Evolutionary conservation across 2,113 vertebrate species (phyloP).

Genomic region (Carassius gibelio): DNA sequence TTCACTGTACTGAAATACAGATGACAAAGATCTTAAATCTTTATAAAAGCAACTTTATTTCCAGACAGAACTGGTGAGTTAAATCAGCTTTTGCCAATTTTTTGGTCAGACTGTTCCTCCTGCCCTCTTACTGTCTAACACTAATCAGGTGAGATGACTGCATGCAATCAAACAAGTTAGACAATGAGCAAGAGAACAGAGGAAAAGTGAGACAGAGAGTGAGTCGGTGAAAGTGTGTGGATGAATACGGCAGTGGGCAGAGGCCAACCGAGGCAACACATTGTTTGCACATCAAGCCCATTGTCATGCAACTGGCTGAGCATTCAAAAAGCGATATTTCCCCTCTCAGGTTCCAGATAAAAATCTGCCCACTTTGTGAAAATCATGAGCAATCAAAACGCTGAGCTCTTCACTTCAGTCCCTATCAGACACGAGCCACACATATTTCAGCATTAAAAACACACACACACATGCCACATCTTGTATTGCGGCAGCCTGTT

Average conservation of each 20-base stretch:
- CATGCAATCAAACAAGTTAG: slow-evolving; percentile 3
- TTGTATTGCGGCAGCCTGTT: slow-evolving; percentile 2
- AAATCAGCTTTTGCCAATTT: not conserved
- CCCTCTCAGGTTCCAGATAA: slow-evolving; percentile 77
- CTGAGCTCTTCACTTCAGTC: slow-evolving; percentile 75
- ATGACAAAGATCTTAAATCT: too few species aligned
- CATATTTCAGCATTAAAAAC: slow-evolving; percentile 45
- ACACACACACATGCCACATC: slow-evolving; percentile 47
- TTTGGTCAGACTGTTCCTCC: not conserved
- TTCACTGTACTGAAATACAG: too few species aligned
- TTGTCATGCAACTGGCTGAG: slow-evolving; percentile 78
- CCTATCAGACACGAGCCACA: slow-evolving; percentile 49
- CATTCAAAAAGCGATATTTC: slow-evolving; percentile 78
- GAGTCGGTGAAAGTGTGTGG: slow-evolving; percentile 14
- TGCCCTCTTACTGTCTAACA: not conserved
- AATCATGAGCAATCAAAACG: slow-evolving; percentile 77
- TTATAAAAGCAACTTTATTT: not conserved
- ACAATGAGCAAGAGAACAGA: slow-evolving; percentile 6
- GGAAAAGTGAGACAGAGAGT: not conserved
- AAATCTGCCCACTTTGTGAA: slow-evolving; percentile 83
- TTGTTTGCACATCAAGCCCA: slow-evolving; percentile 73
- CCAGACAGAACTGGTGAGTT: not conserved
- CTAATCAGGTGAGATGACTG: not conserved
- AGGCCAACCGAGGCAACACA: slow-evolving; percentile 63
- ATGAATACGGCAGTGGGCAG: slow-evolving; percentile 57